A percentile compares a stretch with the other conserved stretches of the same genome.
These are phyloP conservation scores for Sphyrna mokarran DNA, from an alignment of 2,113 vertebrate species.

Conservation along the genomic window DNA sequence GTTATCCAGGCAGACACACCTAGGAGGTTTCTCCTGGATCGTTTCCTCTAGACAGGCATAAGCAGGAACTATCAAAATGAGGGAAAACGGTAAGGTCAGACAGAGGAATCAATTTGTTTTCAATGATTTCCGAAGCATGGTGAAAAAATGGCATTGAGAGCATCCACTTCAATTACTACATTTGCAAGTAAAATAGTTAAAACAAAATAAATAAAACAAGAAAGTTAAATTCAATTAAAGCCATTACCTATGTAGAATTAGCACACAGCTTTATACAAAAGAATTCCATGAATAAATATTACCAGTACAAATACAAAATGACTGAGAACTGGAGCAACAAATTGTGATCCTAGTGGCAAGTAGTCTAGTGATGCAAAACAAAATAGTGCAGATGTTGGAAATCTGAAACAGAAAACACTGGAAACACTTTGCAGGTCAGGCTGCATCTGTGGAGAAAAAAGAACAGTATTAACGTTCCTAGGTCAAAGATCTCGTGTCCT, in stretches of 20 bases:
- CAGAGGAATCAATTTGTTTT: background rate
- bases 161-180: background rate
- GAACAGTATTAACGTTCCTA: too few relatives aligned
- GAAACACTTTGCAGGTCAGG: too few relatives aligned
- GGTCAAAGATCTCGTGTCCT: too few relatives aligned
- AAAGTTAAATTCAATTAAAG: slow-evolving; percentile 7
- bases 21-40: slow-evolving; percentile 45
- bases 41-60: slow-evolving; percentile 36
- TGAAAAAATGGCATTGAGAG: background rate
- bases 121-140: too few relatives aligned
- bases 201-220: background rate
- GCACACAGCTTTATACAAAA: background rate
- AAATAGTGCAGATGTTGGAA: background rate
- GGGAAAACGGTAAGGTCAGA: too few relatives aligned
- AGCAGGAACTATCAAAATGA: background rate
- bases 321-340: background rate
- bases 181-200: background rate
- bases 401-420: too few relatives aligned
- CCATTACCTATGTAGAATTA: background rate
- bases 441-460: background rate
- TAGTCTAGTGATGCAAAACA: background rate
- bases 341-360: background rate
- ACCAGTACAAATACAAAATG: background rate
- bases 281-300: background rate
- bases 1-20: slow-evolving; percentile 48